Evolutionary conservation across 1,140 invertebrate species (phyloP).

Genomic region (Ectropis grisescens): DNA sequence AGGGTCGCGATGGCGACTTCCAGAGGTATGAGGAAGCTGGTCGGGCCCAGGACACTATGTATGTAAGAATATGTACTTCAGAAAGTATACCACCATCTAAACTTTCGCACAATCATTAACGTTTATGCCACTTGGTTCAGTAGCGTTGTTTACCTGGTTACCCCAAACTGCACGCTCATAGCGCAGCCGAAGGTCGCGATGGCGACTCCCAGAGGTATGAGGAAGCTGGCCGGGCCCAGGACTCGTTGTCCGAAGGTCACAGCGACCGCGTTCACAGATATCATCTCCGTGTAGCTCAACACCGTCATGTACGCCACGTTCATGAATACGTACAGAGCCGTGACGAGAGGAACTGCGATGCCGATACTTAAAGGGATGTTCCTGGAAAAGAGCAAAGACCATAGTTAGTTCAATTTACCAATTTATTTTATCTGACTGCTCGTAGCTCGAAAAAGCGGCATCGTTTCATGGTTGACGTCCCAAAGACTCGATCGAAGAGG

Average conservation of each 20-base stretch:
- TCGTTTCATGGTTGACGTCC: too few relatives aligned
- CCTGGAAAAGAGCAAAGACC: constrained; percentile 54
- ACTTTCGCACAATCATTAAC: too few relatives aligned
- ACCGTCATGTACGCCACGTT: constrained; percentile 95
- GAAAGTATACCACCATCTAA: too few relatives aligned
- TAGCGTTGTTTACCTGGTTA: constrained; percentile 79
- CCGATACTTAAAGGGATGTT: constrained; percentile 88
- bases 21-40: constrained; percentile 77
- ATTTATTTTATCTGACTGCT: too few relatives aligned
- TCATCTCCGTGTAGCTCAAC: constrained; percentile 84
- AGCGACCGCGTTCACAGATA: constrained; percentile 86
- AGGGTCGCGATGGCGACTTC: constrained; percentile 82
- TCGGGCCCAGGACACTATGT: constrained; percentile 72
- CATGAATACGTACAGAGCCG: constrained; percentile 89
- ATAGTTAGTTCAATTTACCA: too few relatives aligned
- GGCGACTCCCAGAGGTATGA: constrained; percentile 81
- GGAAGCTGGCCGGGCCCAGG: constrained; percentile 71
- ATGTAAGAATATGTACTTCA: too few relatives aligned
- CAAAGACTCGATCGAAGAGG: too few relatives aligned
- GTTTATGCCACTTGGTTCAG: too few relatives aligned
- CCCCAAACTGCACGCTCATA: constrained; percentile 81
- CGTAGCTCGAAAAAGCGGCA: too few relatives aligned
- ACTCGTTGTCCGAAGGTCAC: constrained; percentile 79
- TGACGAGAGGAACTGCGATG: constrained; percentile 92
- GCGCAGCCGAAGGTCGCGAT: constrained; percentile 83